phyloP scores from a whole-genome alignment of 2,888 invertebrate species.

The Drosophila quinaria region DNA sequence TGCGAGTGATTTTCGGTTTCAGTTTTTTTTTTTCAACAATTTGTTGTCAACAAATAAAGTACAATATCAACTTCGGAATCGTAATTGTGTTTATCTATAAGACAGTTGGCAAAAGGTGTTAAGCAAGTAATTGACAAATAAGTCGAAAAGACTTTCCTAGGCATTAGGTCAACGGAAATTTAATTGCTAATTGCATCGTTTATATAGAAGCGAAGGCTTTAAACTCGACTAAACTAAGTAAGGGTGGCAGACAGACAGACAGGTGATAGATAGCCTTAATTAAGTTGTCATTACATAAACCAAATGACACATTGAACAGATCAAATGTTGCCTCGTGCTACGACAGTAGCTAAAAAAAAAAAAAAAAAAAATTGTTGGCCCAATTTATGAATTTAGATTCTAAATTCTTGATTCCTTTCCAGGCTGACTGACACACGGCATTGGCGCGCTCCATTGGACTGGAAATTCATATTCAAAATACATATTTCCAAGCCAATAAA shows the following conservation, averaged over 20 bases:
- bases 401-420: constrained; percentile 12
- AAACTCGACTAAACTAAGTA: constrained; percentile 54
- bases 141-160: constrained; percentile 71
- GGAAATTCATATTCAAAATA: constrained; percentile 50
- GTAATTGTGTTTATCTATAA: constrained; percentile 72
- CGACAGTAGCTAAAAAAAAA: constrained; percentile 16
- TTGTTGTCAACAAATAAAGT: constrained; percentile 48
- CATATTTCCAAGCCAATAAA: constrained; percentile 23
- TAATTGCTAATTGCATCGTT: constrained; percentile 78
- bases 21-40: constrained; percentile 21
- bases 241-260: constrained; percentile 10
- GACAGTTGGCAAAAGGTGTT: constrained; percentile 24
- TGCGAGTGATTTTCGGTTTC: constrained; percentile 70
- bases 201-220: constrained; percentile 42
- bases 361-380: constrained; percentile 14
- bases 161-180: constrained; percentile 70
- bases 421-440: constrained; percentile 29
- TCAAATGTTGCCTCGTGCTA: constrained; percentile 2
- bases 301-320: constrained; percentile 16
- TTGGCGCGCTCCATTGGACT: constrained; percentile 58
- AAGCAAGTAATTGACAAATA: constrained; percentile 80
- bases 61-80: neutral
- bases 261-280: constrained; percentile 73
- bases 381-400: neutral
- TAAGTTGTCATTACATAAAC: constrained; percentile 61